These are phyloP conservation scores for Pagrus major DNA, from an alignment of 2,113 vertebrate species.

Conservation along the genomic window DNA sequence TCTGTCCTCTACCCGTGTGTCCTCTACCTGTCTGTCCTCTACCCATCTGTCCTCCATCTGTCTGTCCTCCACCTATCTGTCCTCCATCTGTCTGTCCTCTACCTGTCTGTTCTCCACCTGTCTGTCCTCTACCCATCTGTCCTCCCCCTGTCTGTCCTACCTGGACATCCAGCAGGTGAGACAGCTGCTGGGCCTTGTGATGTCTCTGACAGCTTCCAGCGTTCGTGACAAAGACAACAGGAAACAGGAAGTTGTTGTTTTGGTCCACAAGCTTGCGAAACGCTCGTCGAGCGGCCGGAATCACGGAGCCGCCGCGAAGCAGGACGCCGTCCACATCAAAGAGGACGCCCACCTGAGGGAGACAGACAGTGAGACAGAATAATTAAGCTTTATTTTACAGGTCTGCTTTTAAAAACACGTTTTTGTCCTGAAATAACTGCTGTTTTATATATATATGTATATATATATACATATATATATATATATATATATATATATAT, in stretches of 20 bases:
- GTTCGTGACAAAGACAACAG: constrained; percentile 93
- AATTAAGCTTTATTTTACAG: no score
- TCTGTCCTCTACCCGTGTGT: no score
- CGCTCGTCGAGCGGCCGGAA: constrained; percentile 88
- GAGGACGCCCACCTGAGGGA: constrained; percentile 86
- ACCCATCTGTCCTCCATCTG: neutral
- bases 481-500: no score
- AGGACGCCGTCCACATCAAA: constrained; percentile 92
- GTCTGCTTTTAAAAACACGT: no score
- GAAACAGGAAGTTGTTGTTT: constrained; percentile 87
- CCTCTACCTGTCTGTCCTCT: no score
- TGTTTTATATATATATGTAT: no score
- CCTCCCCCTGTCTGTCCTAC: constrained; percentile 41
- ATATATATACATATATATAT: no score
- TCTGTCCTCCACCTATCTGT: no score
- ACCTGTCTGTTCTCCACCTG: neutral
- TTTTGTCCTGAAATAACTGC: no score
- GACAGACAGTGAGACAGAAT: neutral
- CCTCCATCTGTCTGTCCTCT: no score
- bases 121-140: neutral
- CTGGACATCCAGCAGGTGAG: constrained; percentile 86
- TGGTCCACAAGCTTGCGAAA: constrained; percentile 87
- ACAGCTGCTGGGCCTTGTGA: constrained; percentile 89
- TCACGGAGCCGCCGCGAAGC: constrained; percentile 87
- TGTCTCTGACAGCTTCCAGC: constrained; percentile 91